Percentiles rank a stretch among this genome's conserved stretches.
These are phyloP conservation scores for Salminus brasiliensis DNA, from an alignment of 2,113 vertebrate species.

Conservation along the genomic window DNA sequence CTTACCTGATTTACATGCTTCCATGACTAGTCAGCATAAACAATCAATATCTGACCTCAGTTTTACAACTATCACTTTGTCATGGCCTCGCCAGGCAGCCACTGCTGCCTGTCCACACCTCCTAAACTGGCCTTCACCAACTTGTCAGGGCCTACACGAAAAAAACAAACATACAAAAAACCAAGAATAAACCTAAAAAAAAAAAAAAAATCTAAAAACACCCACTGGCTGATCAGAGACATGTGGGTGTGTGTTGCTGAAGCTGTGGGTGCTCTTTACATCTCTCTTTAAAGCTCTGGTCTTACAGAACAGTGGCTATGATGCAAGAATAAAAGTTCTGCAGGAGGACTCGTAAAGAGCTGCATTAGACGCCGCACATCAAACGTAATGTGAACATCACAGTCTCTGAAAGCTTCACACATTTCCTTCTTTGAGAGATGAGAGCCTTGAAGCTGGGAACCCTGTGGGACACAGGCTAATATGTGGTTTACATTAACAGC, in stretches of 20 bases:
- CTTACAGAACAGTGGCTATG: not conserved
- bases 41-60: not conserved
- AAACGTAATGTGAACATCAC: not conserved
- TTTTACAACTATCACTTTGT: not conserved
- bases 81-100: not conserved
- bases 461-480: not conserved
- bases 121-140: not conserved
- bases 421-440: not conserved
- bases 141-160: not conserved
- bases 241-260: not conserved
- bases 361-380: not conserved
- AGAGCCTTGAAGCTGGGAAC: not conserved
- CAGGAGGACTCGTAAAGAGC: not conserved
- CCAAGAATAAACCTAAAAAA: no score
- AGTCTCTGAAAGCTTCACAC: not conserved
- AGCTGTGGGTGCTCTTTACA: slow-evolving; percentile 17
- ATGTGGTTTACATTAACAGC: no score
- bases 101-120: not conserved
- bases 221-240: not conserved
- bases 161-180: not conserved
- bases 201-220: not conserved
- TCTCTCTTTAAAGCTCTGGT: not conserved
- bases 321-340: not conserved
- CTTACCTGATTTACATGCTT: not conserved
- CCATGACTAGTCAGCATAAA: not conserved